Conservation (phyloP, 1,140 invertebrate species). For the Octopus bimaculoides region DNA sequence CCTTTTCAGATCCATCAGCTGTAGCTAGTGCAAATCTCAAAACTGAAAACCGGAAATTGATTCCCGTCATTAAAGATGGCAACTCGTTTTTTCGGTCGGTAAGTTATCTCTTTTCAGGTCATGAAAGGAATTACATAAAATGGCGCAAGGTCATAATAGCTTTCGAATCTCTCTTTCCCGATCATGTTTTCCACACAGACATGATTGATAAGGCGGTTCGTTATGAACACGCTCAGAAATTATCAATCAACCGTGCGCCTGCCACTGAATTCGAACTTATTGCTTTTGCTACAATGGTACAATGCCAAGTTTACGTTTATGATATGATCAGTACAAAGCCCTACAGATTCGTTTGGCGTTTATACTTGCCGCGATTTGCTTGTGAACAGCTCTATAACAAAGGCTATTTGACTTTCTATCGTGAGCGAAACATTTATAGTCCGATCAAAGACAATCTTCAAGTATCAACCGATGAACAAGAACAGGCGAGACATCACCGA, state of each 20-base stretch:
- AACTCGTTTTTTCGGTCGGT: background rate
- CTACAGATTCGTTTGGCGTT: background rate
- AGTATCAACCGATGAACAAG: no score
- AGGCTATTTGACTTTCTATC: background rate
- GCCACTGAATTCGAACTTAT: background rate
- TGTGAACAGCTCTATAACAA: background rate
- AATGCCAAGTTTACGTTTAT: background rate
- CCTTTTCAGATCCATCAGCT: background rate
- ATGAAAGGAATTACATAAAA: background rate
- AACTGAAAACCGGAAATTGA: background rate
- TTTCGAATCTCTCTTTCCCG: background rate
- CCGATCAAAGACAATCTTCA: background rate
- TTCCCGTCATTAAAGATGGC: constrained; percentile 2
- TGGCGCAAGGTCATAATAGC: background rate
- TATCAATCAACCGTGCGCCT: background rate
- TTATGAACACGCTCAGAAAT: background rate
- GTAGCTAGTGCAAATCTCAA: background rate
- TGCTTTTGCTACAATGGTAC: background rate
- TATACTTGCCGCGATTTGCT: background rate
- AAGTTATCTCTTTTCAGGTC: background rate
- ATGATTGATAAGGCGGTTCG: background rate
- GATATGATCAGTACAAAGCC: background rate
- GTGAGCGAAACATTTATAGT: background rate
- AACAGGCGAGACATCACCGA: no score
- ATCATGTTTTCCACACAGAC: background rate